Conservation (phyloP, 1,140 invertebrate species). For the Lineus longissimus region DNA sequence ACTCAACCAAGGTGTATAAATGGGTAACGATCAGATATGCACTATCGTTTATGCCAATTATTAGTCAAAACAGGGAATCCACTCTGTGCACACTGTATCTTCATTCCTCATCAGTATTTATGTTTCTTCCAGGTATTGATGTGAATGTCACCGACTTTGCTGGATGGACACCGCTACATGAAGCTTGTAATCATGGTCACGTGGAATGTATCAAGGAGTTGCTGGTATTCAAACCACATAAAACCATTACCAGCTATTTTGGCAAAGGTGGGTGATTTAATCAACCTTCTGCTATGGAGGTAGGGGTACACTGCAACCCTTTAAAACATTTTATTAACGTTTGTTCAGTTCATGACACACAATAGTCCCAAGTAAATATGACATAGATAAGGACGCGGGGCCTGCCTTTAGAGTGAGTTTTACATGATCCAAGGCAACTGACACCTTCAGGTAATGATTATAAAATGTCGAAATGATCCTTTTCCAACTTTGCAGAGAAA, state of each 20-base stretch:
- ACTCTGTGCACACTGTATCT: no score
- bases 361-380: neutral
- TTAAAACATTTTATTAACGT: neutral
- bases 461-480: neutral
- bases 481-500: neutral
- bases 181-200: constrained; percentile 83
- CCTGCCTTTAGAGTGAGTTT: neutral
- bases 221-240: constrained; percentile 54
- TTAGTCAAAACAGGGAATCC: no score
- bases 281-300: neutral
- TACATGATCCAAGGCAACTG: neutral
- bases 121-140: constrained; percentile 30
- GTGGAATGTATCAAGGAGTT: constrained; percentile 74
- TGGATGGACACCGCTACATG: constrained; percentile 90
- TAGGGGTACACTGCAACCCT: neutral
- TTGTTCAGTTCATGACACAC: neutral
- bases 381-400: neutral
- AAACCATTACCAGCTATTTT: constrained; percentile 32
- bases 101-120: neutral
- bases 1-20: no score
- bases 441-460: no score
- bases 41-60: no score
- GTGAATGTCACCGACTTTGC: constrained; percentile 66
- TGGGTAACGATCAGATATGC: no score
- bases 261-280: constrained; percentile 21